phyloP scores from a whole-genome alignment of 2,113 vertebrate genomes.

The Tyrannus savana region DNA sequence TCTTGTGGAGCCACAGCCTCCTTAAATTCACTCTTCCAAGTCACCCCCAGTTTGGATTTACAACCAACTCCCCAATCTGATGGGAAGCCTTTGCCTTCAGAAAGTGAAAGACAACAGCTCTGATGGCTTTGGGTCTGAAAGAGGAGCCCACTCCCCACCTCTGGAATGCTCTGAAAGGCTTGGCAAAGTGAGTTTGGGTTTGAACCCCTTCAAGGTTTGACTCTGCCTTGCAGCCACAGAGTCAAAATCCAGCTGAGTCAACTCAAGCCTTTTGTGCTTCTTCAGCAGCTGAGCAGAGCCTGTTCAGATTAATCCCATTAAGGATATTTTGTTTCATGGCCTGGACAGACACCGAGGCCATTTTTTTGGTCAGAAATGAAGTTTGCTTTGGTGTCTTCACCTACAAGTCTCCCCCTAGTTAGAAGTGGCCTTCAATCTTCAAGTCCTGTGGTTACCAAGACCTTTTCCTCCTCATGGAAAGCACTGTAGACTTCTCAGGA shows the following conservation, averaged over 20 bases:
- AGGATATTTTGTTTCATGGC: not conserved
- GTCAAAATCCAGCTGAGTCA: conserved; percentile 21
- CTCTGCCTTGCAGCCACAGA: not conserved
- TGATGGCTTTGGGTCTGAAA: not conserved
- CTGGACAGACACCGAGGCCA: not conserved
- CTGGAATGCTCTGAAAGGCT: not conserved
- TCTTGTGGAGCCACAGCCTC: not conserved
- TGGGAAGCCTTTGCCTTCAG: not conserved
- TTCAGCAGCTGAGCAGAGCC: not conserved
- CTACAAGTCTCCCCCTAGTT: not conserved
- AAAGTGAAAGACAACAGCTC: not conserved
- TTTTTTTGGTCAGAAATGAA: not conserved
- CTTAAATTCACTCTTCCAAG: not conserved
- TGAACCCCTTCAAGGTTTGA: not conserved
- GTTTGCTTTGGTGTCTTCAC: not conserved
- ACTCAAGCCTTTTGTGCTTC: conserved; percentile 12
- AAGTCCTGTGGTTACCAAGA: not conserved
- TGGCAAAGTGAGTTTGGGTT: not conserved
- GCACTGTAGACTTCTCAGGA: not conserved
- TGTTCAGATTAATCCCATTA: not conserved
- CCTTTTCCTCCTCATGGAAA: not conserved
- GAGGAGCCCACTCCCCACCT: not conserved
- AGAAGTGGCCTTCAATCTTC: not conserved
- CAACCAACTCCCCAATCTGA: not conserved
- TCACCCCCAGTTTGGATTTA: not conserved